phyloP scores from a whole-genome alignment of 2,113 vertebrate genomes.

The Stegostoma tigrinum region DNA sequence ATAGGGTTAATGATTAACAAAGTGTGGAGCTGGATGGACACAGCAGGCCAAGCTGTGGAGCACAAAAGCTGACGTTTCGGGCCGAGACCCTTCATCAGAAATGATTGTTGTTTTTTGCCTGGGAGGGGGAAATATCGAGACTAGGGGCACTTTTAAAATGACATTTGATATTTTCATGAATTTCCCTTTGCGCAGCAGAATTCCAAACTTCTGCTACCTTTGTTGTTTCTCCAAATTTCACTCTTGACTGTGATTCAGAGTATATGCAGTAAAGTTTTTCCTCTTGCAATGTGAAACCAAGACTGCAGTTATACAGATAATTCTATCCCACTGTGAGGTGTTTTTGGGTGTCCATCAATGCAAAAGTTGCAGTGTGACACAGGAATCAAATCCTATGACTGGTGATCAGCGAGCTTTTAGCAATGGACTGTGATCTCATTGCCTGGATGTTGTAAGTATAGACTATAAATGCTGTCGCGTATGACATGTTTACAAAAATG shows the following conservation, averaged over 20 bases:
- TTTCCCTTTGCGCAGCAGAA: neutral
- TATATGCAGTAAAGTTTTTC: neutral
- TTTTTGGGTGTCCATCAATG: neutral
- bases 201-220: neutral
- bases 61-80: too few relatives aligned
- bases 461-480: neutral
- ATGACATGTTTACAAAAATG: neutral
- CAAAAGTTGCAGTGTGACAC: neutral
- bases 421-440: neutral
- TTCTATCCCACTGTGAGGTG: neutral
- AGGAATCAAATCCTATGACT: neutral
- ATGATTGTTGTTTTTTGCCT: too few relatives aligned
- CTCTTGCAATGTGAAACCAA: neutral
- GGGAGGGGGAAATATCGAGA: too few relatives aligned
- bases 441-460: neutral
- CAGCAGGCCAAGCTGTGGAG: too few relatives aligned
- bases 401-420: neutral
- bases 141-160: neutral
- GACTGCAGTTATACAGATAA: neutral
- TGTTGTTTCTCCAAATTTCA: neutral
- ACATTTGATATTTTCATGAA: neutral
- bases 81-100: too few relatives aligned
- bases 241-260: neutral
- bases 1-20: too few relatives aligned
- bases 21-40: too few relatives aligned